Percentiles rank a stretch among this genome's conserved stretches.
Conservation (phyloP, 2,113 vertebrate genomes). For the Salvelinus sp. region DNA sequence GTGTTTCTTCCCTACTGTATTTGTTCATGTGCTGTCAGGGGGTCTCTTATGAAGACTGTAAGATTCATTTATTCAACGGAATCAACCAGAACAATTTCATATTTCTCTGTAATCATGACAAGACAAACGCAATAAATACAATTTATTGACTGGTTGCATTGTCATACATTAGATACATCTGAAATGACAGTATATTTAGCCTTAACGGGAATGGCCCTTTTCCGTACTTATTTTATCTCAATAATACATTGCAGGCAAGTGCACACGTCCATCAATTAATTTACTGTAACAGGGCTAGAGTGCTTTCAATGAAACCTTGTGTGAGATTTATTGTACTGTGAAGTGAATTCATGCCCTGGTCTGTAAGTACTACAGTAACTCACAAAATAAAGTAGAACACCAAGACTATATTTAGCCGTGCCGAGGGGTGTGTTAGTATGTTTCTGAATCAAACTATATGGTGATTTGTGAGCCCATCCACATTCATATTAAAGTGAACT, state of each 20-base stretch:
- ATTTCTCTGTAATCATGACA: too few species aligned
- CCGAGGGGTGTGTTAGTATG: constrained; percentile 42
- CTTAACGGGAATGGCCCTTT: not conserved
- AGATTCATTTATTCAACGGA: too few species aligned
- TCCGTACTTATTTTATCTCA: not conserved
- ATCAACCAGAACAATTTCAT: too few species aligned
- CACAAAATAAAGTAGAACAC: constrained; percentile 51
- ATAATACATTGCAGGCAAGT: constrained; percentile 22
- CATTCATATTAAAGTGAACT: constrained; percentile 21
- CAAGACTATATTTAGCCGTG: constrained; percentile 37
- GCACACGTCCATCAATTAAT: constrained; percentile 23
- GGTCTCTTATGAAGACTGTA: too few species aligned
- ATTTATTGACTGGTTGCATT: too few species aligned
- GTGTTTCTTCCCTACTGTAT: too few species aligned
- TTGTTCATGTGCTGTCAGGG: too few species aligned
- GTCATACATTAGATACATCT: not conserved
- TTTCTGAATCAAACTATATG: constrained; percentile 3
- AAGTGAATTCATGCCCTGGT: constrained; percentile 49
- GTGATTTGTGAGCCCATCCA: constrained; percentile 24
- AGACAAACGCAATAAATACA: too few species aligned
- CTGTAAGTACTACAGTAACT: constrained; percentile 16
- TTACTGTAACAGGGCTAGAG: constrained; percentile 12
- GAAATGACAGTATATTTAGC: not conserved
- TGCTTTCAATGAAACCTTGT: constrained; percentile 47
- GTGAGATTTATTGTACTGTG: constrained; percentile 42